These are phyloP conservation scores for Hemitrygon akajei DNA, from an alignment of 2,797 vertebrate species.

Conservation along the genomic window DNA sequence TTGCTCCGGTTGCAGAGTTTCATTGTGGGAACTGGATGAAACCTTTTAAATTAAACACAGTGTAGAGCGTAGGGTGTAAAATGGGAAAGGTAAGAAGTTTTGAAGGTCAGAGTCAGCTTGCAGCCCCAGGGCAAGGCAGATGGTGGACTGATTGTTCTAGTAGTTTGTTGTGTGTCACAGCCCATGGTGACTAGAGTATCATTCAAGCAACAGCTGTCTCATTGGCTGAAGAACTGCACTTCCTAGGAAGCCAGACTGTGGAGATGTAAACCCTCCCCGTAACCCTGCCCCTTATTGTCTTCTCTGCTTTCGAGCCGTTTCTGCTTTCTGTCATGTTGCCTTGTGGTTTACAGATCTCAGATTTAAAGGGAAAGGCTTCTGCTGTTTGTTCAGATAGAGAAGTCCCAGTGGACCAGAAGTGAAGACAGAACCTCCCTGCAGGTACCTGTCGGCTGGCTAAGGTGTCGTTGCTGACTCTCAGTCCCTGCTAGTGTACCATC, in stretches of 20 bases:
- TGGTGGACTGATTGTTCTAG: neutral
- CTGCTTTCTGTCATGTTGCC: neutral
- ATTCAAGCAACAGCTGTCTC: constrained; percentile 3
- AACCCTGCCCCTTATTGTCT: constrained; percentile 7
- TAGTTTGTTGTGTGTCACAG: neutral
- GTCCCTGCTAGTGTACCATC: no score
- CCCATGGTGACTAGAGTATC: neutral
- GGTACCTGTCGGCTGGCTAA: neutral
- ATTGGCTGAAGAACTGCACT: neutral
- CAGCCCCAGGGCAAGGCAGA: neutral
- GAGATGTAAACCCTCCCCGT: constrained; percentile 1
- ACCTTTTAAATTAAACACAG: neutral
- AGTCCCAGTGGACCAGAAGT: no score
- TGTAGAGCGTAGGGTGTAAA: neutral
- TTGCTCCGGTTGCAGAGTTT: neutral
- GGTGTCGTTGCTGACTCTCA: neutral
- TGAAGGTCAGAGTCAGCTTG: constrained; percentile 18
- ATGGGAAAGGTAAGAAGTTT: neutral
- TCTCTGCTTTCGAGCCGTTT: neutral
- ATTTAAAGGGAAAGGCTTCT: neutral
- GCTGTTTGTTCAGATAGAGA: neutral
- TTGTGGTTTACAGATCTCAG: neutral
- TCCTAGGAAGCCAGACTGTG: neutral
- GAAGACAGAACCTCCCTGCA: neutral
- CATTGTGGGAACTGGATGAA: neutral